Conservation (phyloP, 2,888 invertebrate genomes). For the Pseudanteris insignis region DNA sequence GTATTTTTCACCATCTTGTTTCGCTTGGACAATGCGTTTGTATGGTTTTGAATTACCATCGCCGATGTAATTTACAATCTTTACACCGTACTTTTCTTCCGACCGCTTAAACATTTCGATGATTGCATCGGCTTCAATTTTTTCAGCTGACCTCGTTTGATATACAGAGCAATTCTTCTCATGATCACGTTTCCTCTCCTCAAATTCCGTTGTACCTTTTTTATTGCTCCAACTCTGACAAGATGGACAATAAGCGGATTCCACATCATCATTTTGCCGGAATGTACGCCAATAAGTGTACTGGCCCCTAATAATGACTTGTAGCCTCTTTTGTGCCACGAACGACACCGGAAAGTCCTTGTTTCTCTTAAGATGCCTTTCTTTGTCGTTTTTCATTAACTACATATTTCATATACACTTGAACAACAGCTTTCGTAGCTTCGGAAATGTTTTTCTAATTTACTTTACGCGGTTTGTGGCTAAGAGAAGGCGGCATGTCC, state of each 20-base stretch:
- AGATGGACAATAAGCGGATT: conserved; percentile 1
- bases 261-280: conserved; percentile 2
- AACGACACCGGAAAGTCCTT: conserved; percentile 5
- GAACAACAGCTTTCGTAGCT: conserved; percentile 10
- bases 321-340: conserved; percentile 1
- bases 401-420: conserved; percentile 5
- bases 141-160: neutral
- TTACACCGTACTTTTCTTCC: conserved; percentile 1
- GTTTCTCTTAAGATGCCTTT: neutral
- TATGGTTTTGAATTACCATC: conserved; percentile 1
- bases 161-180: conserved; percentile 1
- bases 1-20: neutral
- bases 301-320: conserved; percentile 2
- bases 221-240: conserved; percentile 3
- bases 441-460: conserved; percentile 4
- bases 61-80: conserved; percentile 2
- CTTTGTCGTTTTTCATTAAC: conserved; percentile 11
- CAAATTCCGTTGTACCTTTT: conserved; percentile 1
- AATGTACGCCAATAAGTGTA: conserved; percentile 1
- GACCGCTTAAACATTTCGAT: neutral
- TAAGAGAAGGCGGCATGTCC: conserved; percentile 4
- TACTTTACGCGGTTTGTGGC: neutral
- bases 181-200: conserved; percentile 2
- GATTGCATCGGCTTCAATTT: conserved; percentile 1
- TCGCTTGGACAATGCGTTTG: conserved; percentile 1